phyloP scores from a whole-genome alignment of 2,113 vertebrate genomes.

The Narcine bancroftii region DNA sequence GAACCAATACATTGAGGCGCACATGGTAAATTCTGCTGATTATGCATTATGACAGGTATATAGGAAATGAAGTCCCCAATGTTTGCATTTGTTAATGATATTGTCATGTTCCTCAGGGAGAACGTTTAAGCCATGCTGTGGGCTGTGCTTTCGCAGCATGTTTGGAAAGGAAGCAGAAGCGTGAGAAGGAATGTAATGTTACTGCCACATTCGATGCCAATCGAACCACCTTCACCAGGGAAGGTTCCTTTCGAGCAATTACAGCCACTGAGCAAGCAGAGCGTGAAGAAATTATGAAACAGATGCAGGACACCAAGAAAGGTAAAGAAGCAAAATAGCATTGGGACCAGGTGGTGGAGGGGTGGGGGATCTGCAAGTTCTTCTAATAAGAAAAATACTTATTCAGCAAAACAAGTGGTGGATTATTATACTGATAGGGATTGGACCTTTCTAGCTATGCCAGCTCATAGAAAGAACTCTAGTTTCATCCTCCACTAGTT shows the following conservation, averaged over 20 bases:
- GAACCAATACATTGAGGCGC: neutral
- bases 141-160: constrained; percentile 96
- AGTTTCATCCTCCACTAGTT: neutral
- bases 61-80: neutral
- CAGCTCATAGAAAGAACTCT: neutral
- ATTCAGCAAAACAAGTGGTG: too few species aligned
- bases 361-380: too few species aligned
- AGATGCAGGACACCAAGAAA: constrained; percentile 86
- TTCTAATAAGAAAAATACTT: too few species aligned
- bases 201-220: constrained; percentile 96
- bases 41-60: neutral
- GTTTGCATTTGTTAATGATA: neutral
- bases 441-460: too few species aligned
- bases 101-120: constrained; percentile 63
- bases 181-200: constrained; percentile 97
- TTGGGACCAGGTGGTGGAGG: neutral
- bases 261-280: constrained; percentile 94
- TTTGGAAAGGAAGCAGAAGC: constrained; percentile 92
- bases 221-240: constrained; percentile 93
- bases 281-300: constrained; percentile 90
- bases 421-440: too few species aligned
- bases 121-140: constrained; percentile 92
- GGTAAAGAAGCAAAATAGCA: constrained; percentile 53
- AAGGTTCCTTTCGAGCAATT: constrained; percentile 92
- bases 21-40: neutral